phyloP scores from a whole-genome alignment of 2,888 invertebrate genomes.

The Torymus tubicola region DNA sequence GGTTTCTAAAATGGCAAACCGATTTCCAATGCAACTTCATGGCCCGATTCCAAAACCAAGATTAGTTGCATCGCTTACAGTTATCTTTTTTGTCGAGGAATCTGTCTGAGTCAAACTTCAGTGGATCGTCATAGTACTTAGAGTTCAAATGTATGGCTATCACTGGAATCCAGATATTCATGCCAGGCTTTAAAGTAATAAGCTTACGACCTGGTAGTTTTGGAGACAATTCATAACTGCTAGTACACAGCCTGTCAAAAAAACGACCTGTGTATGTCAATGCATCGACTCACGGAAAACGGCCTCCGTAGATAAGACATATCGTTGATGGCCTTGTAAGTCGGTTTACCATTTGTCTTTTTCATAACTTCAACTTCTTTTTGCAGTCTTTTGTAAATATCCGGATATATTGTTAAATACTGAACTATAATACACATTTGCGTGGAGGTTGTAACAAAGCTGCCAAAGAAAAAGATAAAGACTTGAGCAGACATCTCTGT shows the following conservation, averaged over 20 bases:
- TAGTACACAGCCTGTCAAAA: too few relatives aligned
- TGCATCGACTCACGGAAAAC: constrained; percentile 64
- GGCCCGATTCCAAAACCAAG: constrained; percentile 67
- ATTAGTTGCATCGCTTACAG: constrained; percentile 42
- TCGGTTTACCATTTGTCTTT: constrained; percentile 70
- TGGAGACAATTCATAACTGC: constrained; percentile 71
- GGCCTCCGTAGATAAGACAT: constrained; percentile 78
- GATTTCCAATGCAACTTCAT: constrained; percentile 66
- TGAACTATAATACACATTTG: constrained; percentile 33
- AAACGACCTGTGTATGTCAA: constrained; percentile 1
- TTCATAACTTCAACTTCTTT: constrained; percentile 67
- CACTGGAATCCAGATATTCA: constrained; percentile 70
- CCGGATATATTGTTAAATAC: neutral
- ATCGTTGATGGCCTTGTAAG: constrained; percentile 74
- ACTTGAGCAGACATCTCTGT: constrained; percentile 78
- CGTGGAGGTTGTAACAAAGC: constrained; percentile 66
- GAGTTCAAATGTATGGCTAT: constrained; percentile 75
- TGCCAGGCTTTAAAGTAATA: constrained; percentile 66
- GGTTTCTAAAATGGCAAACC: constrained; percentile 73
- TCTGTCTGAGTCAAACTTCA: constrained; percentile 74
- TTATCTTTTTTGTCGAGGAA: constrained; percentile 71
- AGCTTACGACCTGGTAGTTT: constrained; percentile 61
- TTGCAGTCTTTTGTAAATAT: constrained; percentile 69
- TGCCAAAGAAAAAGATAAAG: constrained; percentile 70
- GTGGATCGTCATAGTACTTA: constrained; percentile 76